phyloP scores from a whole-genome alignment of 37 sponge, comb jelly and placozoan genomes.

The Eunapius fragilis region DNA sequence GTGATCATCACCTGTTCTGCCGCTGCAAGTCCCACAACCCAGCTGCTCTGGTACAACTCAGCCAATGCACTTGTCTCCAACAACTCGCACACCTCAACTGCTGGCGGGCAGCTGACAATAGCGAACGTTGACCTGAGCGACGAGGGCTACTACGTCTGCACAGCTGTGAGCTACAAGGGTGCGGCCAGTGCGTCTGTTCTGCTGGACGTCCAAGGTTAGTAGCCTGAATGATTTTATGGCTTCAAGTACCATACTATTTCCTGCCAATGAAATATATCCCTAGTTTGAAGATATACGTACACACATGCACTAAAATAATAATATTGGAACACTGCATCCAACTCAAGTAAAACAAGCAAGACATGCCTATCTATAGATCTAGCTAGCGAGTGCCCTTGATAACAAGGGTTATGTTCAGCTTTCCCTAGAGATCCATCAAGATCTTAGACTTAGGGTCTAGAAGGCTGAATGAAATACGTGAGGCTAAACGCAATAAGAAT shows the following conservation, averaged over 20 bases:
- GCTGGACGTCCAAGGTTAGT: slow-evolving; percentile 37
- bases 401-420: too few relatives aligned
- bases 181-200: not conserved
- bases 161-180: slow-evolving; percentile 26
- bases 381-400: too few relatives aligned
- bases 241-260: not conserved
- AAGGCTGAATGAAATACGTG: too few relatives aligned
- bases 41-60: slow-evolving; percentile 47
- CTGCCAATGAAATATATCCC: too few relatives aligned
- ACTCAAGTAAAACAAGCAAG: too few relatives aligned
- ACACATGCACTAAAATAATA: too few relatives aligned
- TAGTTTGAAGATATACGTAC: too few relatives aligned
- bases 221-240: not conserved
- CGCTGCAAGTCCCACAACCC: slow-evolving; percentile 7
- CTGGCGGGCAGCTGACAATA: slow-evolving; percentile 23
- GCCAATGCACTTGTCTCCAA: slow-evolving; percentile 2
- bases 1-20: slow-evolving; percentile 30
- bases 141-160: slow-evolving; percentile 53
- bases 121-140: slow-evolving; percentile 5
- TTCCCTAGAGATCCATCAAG: too few relatives aligned
- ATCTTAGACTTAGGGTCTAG: too few relatives aligned
- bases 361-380: too few relatives aligned
- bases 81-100: not conserved
- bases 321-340: too few relatives aligned
- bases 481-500: too few relatives aligned